Percentiles rank a stretch among this genome's conserved stretches.
Evolutionary conservation across 2,888 invertebrate genomes (phyloP).

Genomic region (Yponomeuta evonymella): DNA sequence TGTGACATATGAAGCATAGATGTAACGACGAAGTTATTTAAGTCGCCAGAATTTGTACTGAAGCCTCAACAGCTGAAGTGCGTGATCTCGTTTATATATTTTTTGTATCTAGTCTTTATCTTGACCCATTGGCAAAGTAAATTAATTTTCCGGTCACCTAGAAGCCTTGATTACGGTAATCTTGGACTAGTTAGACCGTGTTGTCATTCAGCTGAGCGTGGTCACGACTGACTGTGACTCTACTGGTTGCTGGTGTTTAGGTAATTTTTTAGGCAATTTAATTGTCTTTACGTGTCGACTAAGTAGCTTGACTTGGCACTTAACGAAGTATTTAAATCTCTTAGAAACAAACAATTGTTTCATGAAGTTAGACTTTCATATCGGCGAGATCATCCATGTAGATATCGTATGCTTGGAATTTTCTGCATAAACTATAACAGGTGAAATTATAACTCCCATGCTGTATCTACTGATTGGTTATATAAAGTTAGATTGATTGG

Average conservation of each 20-base stretch:
- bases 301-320: neutral
- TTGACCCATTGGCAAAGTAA: neutral
- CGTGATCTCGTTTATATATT: neutral
- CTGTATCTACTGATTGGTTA: too few relatives aligned
- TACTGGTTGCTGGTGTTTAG: neutral
- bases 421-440: too few relatives aligned
- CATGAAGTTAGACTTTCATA: neutral
- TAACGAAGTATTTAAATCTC: neutral
- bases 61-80: neutral
- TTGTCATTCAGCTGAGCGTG: neutral
- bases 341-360: neutral
- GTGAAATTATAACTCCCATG: too few relatives aligned
- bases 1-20: too few relatives aligned
- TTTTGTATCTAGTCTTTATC: neutral
- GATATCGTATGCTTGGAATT: too few relatives aligned
- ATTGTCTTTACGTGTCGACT: neutral
- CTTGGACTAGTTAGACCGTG: constrained; percentile 1
- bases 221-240: neutral
- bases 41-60: too few relatives aligned
- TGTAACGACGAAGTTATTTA: too few relatives aligned
- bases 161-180: neutral
- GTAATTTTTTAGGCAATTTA: neutral
- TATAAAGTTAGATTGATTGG: too few relatives aligned
- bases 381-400: too few relatives aligned
- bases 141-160: constrained; percentile 3